Conservation (phyloP, 2,888 invertebrate genomes). For the Troides helena region DNA sequence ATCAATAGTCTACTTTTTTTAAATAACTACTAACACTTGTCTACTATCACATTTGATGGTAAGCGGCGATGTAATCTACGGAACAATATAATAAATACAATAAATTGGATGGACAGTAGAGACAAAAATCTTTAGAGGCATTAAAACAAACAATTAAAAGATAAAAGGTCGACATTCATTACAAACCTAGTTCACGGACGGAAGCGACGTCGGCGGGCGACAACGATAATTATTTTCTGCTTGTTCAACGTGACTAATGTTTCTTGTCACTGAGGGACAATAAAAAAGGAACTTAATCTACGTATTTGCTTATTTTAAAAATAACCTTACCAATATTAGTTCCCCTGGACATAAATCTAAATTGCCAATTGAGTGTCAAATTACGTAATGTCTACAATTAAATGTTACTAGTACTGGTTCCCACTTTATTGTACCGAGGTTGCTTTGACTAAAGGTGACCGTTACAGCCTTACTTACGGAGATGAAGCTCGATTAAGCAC, state of each 20-base stretch:
- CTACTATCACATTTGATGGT: no score
- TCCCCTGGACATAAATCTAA: background rate
- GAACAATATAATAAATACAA: no score
- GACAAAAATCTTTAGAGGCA: background rate
- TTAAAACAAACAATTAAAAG: constrained; percentile 4
- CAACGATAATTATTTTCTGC: constrained; percentile 4
- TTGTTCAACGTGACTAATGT: constrained; percentile 5
- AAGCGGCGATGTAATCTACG: no score
- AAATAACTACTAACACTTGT: no score
- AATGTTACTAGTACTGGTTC: no score
- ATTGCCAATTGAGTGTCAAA: background rate
- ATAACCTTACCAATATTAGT: background rate
- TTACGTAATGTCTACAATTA: no score
- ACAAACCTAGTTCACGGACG: constrained; percentile 3
- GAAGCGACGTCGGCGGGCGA: constrained; percentile 1
- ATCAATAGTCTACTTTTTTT: no score
- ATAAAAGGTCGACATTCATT: constrained; percentile 3
- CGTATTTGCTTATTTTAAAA: background rate
- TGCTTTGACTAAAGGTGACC: no score
- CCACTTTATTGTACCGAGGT: no score
- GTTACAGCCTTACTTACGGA: no score
- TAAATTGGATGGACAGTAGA: no score
- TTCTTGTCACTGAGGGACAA: background rate
- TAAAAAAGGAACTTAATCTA: background rate
- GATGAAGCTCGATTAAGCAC: no score